Evolutionary conservation across 1,140 invertebrate genomes (phyloP).

Genomic region (Paraescarpia echinospica): DNA sequence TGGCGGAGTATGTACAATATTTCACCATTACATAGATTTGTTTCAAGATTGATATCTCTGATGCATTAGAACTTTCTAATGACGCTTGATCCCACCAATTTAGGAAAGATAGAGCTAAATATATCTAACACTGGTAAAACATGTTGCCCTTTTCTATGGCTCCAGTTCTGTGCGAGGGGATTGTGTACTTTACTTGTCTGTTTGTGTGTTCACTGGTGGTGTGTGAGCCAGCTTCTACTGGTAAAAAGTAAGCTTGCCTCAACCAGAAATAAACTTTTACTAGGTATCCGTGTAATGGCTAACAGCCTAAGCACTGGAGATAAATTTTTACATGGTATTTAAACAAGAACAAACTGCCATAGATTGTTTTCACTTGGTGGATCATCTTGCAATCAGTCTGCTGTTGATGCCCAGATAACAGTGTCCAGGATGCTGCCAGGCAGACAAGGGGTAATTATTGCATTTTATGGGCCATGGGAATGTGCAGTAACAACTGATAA

Average conservation of each 20-base stretch:
- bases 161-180: neutral
- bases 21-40: neutral
- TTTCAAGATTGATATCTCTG: neutral
- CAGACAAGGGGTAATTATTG: neutral
- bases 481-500: conserved; percentile 1
- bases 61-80: neutral
- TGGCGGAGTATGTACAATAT: too few relatives aligned
- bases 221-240: neutral
- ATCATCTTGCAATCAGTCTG: neutral
- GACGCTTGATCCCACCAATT: neutral
- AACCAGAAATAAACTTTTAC: neutral
- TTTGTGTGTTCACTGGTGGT: neutral
- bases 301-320: neutral
- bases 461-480: neutral
- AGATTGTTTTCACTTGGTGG: neutral
- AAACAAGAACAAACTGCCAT: conserved; percentile 1
- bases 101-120: neutral
- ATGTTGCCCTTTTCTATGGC: neutral
- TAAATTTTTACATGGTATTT: neutral
- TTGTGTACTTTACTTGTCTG: neutral
- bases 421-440: neutral
- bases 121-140: neutral
- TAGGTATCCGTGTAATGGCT: neutral
- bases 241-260: neutral
- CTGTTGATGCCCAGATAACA: neutral